phyloP scores from a whole-genome alignment of 92 coral and sea anemone genomes.

The Actinostola sp. region DNA sequence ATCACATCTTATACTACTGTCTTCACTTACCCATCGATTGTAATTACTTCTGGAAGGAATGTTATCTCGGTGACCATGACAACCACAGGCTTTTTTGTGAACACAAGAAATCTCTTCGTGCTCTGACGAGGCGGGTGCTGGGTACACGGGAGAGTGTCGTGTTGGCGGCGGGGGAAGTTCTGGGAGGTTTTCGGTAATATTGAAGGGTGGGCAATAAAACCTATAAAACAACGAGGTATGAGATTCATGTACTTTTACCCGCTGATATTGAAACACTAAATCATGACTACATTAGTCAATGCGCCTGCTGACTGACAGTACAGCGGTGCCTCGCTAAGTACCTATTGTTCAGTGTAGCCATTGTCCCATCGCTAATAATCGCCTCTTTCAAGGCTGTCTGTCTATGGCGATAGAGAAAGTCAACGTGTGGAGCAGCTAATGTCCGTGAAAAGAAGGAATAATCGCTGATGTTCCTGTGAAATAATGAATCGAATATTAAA shows the following conservation, averaged over 20 bases:
- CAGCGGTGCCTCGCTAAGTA: neutral
- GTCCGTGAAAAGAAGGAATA: constrained; percentile 11
- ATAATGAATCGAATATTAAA: neutral
- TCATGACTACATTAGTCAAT: neutral
- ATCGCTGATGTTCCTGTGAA: constrained; percentile 21
- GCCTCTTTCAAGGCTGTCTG: neutral
- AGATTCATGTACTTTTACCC: too few relatives aligned
- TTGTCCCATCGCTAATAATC: constrained; percentile 10
- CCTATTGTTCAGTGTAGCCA: constrained; percentile 29
- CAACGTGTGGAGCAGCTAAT: constrained; percentile 39
- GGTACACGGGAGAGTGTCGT: neutral
- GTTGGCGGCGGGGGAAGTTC: neutral
- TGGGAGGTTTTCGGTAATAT: neutral
- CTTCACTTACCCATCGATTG: constrained; percentile 36
- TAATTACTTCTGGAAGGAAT: constrained; percentile 14
- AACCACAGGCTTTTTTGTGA: constrained; percentile 26
- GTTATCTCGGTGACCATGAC: constrained; percentile 10
- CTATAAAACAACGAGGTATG: neutral
- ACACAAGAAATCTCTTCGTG: constrained; percentile 16
- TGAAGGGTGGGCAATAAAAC: constrained; percentile 7
- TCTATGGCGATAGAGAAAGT: constrained; percentile 27
- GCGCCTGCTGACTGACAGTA: neutral
- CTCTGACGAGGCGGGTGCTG: constrained; percentile 2
- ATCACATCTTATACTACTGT: too few relatives aligned
- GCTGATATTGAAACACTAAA: too few relatives aligned